phyloP scores from a whole-genome alignment of 2,888 invertebrate genomes.

The Pseudococcus jackbeardsleyi region DNA sequence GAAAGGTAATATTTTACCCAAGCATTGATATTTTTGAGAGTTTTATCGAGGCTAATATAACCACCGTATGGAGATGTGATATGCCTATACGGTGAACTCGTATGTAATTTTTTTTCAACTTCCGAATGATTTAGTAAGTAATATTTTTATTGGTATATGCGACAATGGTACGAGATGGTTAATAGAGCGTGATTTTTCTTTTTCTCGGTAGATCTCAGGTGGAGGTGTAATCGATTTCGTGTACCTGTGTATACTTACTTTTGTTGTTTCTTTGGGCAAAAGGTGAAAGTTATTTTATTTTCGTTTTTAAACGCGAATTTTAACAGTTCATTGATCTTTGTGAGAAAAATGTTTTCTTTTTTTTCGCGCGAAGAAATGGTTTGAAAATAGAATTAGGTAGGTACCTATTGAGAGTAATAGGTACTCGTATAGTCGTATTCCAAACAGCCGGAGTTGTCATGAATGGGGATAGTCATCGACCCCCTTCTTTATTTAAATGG shows the following conservation, averaged over 20 bases:
- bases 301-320: neutral
- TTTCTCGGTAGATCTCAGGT: neutral
- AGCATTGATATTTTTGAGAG: slow-evolving; percentile 26
- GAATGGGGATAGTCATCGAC: too few relatives aligned
- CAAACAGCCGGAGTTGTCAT: too few relatives aligned
- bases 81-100: neutral
- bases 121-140: neutral
- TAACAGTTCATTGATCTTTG: neutral
- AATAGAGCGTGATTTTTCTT: slow-evolving; percentile 15
- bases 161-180: neutral
- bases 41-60: neutral
- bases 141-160: neutral
- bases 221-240: neutral
- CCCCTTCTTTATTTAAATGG: too few relatives aligned
- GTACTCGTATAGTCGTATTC: too few relatives aligned
- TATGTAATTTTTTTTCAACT: neutral
- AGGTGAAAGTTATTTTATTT: neutral
- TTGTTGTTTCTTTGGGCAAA: neutral
- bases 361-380: neutral
- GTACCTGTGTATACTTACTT: neutral
- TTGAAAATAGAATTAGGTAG: neutral
- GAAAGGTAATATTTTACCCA: slow-evolving; percentile 34
- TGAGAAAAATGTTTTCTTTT: neutral
- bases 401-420: neutral
- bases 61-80: neutral